Base-by-base conservation (phyloP, 2,113 vertebrate species). In the Sisor rabdophorus region DNA sequence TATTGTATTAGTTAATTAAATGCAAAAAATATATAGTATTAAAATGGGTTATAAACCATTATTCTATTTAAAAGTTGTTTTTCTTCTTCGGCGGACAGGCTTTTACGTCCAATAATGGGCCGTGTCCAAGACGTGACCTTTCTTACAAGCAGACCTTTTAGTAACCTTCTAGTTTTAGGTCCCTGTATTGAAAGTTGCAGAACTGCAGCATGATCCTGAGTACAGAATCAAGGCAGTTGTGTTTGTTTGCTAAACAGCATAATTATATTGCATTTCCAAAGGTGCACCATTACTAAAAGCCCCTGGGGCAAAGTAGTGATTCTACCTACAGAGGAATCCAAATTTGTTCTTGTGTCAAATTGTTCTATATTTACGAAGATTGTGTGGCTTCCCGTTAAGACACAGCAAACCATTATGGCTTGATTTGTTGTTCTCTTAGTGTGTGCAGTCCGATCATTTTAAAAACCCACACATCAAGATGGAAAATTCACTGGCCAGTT, bases 201-300 rank as follows among this genome's bases (percentile, higher is more conserved):
- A 54, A 61, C n/a, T 58, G 54, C 40, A 55, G 50, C 15, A 67
- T 12, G 0, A 48, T 59, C 63, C 79, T 73, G 53, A 70, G 52
- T 74, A 48, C 63, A 79, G 32, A 11, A 60, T 67, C 73, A 74
- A 76, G 53, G 69, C 60, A 15, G 63, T 77, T 83, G 83, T 71
- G 75, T 89, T 84, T 82, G 80, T 87, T 82, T 67, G 64, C 79
- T 71, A 58, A 86, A 83, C 81, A 81, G 63, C 79, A 77, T 83
- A 84, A 82, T 80, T 86, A 78, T 60, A 75, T 75, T 70, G 67
- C 15, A 48, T 53, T 58, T 75, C 72, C 72, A 77, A 52, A 50
- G 69, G 71, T 47, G 13, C 54, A 40, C 20, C 47, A 77, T 60
- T 53, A 36, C n/a, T 48, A 75, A 75, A 78, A 78, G 47, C 28